These are phyloP conservation scores for Lampris megalopsis DNA, from an alignment of 2,113 vertebrate genomes.

Conservation along the genomic window DNA sequence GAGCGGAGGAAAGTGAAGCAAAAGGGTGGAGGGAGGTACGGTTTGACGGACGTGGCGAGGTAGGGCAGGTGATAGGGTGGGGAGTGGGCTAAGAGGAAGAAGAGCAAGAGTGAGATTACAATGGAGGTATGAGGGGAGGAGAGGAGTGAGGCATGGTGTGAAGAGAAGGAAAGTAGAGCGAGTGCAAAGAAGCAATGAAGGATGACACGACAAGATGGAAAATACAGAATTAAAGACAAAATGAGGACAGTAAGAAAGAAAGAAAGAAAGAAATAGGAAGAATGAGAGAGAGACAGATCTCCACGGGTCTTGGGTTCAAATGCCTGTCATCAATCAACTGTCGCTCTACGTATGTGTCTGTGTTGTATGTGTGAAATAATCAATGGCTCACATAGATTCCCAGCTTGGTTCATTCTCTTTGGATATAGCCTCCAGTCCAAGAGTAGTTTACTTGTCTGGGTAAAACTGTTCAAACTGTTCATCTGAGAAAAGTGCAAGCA, in stretches of 20 bases:
- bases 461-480: background rate
- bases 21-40: too few relatives aligned
- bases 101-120: too few relatives aligned
- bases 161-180: background rate
- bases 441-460: constrained; percentile 7
- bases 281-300: constrained; percentile 16
- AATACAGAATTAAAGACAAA: background rate
- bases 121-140: background rate
- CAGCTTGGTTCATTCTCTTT: constrained; percentile 7
- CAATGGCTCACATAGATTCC: constrained; percentile 30
- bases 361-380: constrained; percentile 15
- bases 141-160: background rate
- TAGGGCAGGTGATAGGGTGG: too few relatives aligned
- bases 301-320: constrained; percentile 23
- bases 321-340: constrained; percentile 38
- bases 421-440: constrained; percentile 18
- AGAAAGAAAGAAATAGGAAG: background rate
- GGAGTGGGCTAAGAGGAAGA: too few relatives aligned
- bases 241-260: background rate
- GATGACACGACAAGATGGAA: too few relatives aligned
- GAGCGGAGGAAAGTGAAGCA: too few relatives aligned
- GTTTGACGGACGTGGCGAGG: too few relatives aligned
- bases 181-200: too few relatives aligned
- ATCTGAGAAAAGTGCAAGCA: constrained; percentile 3
- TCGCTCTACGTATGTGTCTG: constrained; percentile 9